These are phyloP conservation scores for Brevipalpus yothersi DNA, from an alignment of 1,140 invertebrate genomes.

Conservation along the genomic window DNA sequence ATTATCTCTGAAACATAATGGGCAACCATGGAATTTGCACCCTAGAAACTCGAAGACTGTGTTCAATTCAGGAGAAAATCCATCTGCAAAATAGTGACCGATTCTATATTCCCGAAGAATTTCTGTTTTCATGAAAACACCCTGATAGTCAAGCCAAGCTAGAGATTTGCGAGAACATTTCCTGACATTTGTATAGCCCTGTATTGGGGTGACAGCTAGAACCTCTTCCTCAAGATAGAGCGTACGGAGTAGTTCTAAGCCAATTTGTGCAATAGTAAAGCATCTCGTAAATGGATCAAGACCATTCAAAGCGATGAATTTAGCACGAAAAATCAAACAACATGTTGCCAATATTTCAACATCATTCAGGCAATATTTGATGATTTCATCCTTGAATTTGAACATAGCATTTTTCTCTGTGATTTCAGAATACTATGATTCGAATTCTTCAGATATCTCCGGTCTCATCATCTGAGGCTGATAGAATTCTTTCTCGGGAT, in stretches of 20 bases:
- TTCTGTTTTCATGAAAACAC: background rate
- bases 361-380: too few species aligned
- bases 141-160: background rate
- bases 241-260: too few species aligned
- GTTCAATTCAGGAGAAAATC: background rate
- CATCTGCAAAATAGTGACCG: constrained; percentile 1
- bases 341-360: too few species aligned
- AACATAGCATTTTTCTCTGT: background rate
- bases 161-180: background rate
- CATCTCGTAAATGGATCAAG: too few species aligned
- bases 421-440: constrained; percentile 1
- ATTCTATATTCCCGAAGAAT: background rate
- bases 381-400: background rate
- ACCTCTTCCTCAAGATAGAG: too few species aligned
- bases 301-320: too few species aligned
- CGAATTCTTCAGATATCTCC: constrained; percentile 2
- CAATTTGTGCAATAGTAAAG: too few species aligned
- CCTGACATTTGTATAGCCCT: too few species aligned
- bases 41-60: background rate
- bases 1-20: background rate
- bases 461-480: background rate
- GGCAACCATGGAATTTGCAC: background rate
- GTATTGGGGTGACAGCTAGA: too few species aligned
- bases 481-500: background rate
- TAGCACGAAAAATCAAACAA: too few species aligned